These are phyloP conservation scores for Anarhynchus alexandrinus DNA, from an alignment of 2,113 vertebrate species.

Conservation along the genomic window DNA sequence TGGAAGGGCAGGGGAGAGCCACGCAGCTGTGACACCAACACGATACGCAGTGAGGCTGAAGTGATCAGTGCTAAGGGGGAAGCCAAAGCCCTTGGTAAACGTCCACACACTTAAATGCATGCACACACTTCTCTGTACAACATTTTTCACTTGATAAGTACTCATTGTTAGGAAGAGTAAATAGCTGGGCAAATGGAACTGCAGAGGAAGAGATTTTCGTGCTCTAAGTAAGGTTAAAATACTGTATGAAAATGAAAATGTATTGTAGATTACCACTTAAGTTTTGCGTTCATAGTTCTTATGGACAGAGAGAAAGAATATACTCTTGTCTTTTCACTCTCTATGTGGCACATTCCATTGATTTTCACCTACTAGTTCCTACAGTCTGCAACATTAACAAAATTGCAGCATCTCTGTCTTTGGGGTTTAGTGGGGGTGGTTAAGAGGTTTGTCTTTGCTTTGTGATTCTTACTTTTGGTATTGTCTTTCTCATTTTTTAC, in stretches of 20 bases:
- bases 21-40: background rate
- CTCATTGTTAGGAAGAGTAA: background rate
- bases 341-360: background rate
- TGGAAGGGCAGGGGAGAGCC: background rate
- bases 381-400: background rate
- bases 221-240: background rate
- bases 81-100: background rate
- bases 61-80: background rate
- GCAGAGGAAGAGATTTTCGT: background rate
- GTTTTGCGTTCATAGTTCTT: background rate
- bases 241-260: background rate
- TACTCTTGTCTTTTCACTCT: background rate
- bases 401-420: background rate
- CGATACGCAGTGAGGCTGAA: background rate
- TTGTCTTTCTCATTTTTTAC: background rate
- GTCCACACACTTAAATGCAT: background rate
- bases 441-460: background rate
- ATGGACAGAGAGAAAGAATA: background rate
- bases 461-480: background rate
- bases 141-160: background rate
- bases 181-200: background rate
- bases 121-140: accelerated
- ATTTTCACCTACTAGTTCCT: background rate
- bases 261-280: background rate
- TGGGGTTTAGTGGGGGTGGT: background rate